Conservation (phyloP, 2,888 invertebrate species). For the Erannis defoliaria region DNA sequence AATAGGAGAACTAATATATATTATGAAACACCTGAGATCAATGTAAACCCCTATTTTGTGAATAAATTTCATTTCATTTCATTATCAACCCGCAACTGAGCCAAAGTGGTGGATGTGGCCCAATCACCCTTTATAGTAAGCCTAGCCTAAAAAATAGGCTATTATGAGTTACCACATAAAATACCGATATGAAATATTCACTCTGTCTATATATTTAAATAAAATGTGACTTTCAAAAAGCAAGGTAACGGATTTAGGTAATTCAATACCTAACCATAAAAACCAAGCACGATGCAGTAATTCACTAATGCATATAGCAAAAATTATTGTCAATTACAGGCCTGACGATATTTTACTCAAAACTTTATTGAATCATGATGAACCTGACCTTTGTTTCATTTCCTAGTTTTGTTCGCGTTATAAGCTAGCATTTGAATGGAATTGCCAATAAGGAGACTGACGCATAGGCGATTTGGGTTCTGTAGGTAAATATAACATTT, state of each 20-base stretch:
- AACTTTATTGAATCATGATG: slow-evolving; percentile 52
- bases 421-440: slow-evolving; percentile 23
- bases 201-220: not conserved
- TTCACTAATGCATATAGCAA: slow-evolving; percentile 30
- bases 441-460: not conserved
- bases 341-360: slow-evolving; percentile 44
- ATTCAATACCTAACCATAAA: slow-evolving; percentile 24
- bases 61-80: no score
- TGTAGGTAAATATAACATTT: no score
- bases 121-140: no score
- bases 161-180: no score
- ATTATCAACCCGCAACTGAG: no score
- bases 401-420: slow-evolving; percentile 44
- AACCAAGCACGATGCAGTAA: slow-evolving; percentile 38
- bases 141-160: no score
- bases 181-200: no score
- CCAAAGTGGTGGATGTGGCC: no score
- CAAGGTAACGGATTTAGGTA: not conserved
- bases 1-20: no score
- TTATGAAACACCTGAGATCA: no score
- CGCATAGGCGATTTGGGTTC: not conserved
- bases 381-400: slow-evolving; percentile 55
- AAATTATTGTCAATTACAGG: slow-evolving; percentile 44
- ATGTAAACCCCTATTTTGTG: no score
- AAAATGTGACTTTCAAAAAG: slow-evolving; percentile 7